phyloP scores from a whole-genome alignment of 2,888 invertebrate species.

The Ophonus ardosiacus region DNA sequence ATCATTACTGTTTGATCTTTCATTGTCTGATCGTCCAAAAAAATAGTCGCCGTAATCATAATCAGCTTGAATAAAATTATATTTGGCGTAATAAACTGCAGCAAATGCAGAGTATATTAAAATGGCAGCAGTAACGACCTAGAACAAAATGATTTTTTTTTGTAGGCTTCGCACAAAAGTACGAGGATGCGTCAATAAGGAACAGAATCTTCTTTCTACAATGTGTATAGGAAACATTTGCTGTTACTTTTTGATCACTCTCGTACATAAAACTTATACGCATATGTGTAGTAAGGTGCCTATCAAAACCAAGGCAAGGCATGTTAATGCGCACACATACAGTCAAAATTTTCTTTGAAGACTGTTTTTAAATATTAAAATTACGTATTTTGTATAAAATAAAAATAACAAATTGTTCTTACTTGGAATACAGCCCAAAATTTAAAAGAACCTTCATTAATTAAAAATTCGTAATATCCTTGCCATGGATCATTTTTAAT shows the following conservation, averaged over 20 bases:
- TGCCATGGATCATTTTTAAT: slow-evolving; percentile 85
- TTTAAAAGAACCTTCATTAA: slow-evolving; percentile 92
- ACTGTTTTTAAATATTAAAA: neutral
- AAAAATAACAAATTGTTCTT: slow-evolving; percentile 66
- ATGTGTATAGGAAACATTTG: too few species aligned
- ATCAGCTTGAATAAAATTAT: slow-evolving; percentile 89
- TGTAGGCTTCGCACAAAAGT: neutral
- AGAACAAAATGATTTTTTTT: slow-evolving; percentile 69
- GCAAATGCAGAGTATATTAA: slow-evolving; percentile 91
- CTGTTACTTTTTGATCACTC: too few species aligned
- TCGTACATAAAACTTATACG: too few species aligned
- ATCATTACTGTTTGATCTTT: slow-evolving; percentile 74
- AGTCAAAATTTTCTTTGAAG: neutral
- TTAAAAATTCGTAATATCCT: slow-evolving; percentile 91
- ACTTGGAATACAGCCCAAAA: slow-evolving; percentile 94
- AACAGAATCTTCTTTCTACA: too few species aligned
- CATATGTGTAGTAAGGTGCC: too few species aligned
- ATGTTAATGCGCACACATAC: neutral
- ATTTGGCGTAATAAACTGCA: slow-evolving; percentile 92
- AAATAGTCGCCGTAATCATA: slow-evolving; percentile 86
- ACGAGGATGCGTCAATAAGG: too few species aligned
- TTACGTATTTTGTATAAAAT: neutral
- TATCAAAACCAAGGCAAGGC: too few species aligned
- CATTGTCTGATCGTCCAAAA: slow-evolving; percentile 81
- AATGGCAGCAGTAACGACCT: slow-evolving; percentile 89